These are phyloP conservation scores for Zoanthus sociatus DNA, from an alignment of 92 coral and sea anemone genomes.

Conservation along the genomic window DNA sequence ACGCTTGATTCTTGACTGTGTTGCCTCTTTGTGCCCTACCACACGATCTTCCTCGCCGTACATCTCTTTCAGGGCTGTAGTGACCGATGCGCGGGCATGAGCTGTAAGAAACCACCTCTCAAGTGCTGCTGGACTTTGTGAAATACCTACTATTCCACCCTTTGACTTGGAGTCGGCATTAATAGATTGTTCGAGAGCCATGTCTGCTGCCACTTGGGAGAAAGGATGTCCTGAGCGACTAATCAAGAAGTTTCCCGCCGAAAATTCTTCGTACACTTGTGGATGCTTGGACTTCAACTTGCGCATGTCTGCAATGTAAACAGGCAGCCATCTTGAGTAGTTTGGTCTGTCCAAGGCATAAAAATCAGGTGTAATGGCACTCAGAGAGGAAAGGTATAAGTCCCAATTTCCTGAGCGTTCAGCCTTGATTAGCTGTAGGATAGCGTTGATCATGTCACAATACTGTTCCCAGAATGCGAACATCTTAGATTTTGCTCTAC, in stretches of 20 bases:
- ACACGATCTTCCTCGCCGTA: conserved; percentile 45
- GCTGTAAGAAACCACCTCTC: conserved; percentile 69
- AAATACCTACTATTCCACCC: conserved; percentile 35
- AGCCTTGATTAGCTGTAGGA: conserved; percentile 6
- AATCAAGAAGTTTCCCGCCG: conserved; percentile 49
- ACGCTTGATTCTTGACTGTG: conserved; percentile 46
- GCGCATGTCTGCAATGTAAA: conserved; percentile 66
- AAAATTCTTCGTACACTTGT: conserved; percentile 54
- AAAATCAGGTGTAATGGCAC: not conserved
- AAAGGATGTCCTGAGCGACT: conserved; percentile 54
- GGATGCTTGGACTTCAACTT: conserved; percentile 38
- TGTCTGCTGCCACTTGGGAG: conserved; percentile 18
- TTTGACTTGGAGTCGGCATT: conserved; percentile 45
- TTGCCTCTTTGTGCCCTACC: conserved; percentile 16
- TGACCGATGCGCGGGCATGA: conserved; percentile 69
- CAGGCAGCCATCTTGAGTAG: conserved; percentile 60
- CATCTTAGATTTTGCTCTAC: conserved; percentile 6
- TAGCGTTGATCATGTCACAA: conserved; percentile 3
- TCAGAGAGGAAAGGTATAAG: conserved; percentile 7
- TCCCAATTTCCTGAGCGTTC: conserved; percentile 16
- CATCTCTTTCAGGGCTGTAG: conserved; percentile 67
- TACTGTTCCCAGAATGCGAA: conserved; percentile 21
- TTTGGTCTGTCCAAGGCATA: conserved; percentile 45
- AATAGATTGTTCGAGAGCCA: conserved; percentile 62
- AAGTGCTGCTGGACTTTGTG: conserved; percentile 59